Conservation (phyloP, 2,797 vertebrate species). For the Erethizon dorsatum region DNA sequence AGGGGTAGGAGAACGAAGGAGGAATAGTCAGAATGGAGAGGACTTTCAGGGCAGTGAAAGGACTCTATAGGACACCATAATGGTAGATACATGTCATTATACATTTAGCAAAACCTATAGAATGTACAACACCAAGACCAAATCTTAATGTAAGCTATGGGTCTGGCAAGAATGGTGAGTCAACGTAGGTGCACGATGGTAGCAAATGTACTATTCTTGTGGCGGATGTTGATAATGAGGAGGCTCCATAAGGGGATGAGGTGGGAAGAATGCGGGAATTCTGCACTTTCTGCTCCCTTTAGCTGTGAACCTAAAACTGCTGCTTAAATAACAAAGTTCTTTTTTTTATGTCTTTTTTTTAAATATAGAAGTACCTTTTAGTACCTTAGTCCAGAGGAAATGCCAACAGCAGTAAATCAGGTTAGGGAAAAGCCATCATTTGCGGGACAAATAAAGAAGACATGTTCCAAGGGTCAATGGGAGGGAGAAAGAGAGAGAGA, state of each 20-base stretch:
- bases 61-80: background rate
- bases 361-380: background rate
- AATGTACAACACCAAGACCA: background rate
- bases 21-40: background rate
- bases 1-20: no score
- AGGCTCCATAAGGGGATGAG: background rate
- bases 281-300: background rate
- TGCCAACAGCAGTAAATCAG: background rate
- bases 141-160: background rate
- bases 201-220: background rate
- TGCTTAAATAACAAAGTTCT: background rate
- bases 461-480: background rate
- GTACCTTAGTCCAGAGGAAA: background rate
- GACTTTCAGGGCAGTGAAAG: background rate
- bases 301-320: background rate
- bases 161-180: background rate
- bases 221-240: background rate
- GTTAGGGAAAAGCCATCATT: background rate
- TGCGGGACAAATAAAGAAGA: background rate
- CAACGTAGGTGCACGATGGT: accelerated
- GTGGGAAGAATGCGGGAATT: background rate
- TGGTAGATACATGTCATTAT: background rate
- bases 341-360: background rate
- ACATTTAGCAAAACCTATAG: background rate
- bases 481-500: background rate